Base-by-base conservation (phyloP, 2,888 invertebrate species). In the Drosophila barbarae region DNA sequence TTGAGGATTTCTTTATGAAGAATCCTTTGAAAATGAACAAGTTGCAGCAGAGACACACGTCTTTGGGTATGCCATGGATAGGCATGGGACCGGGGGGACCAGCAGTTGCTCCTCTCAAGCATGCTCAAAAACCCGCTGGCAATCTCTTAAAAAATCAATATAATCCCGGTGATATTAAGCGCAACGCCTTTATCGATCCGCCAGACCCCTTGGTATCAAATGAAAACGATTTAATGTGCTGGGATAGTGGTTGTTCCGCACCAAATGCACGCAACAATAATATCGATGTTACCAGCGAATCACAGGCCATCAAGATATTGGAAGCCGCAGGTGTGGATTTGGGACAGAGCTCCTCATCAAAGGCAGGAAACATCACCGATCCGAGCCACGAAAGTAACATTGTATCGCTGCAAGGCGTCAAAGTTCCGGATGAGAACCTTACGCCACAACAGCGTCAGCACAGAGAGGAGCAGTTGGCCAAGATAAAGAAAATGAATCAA, bases 371-470 rank as follows among this genome's bases (percentile, higher is more conserved):
- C 32, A 30, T 46, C 30, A 47, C 21, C 32, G 84, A 83, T 39
- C 21, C 71, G n/a, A 55, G 58, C 41, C 44, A 60, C 8, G 86
- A 86, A 34, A 76, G 46, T 41, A 90, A 92, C 77, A 92, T 92
- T 78, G 92, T 92, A 85, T 93, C 93, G 26, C 87, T 93, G 72
- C 93, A 93, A 89, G 93, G 94, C 77, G 95, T 96, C 47, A 96
- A 97, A 92, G 95, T 97, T 86, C 97, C 97, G 77, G 97, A 97
- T 90, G 98, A 98, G 90, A 97, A 98, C 90, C 91, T 98, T 80
- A 98, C 98, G 55, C 98, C 98, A 35, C 97, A 98, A 88, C 98
- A 98, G 89, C 92, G 97, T 57, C 96, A 97, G 71, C 96, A 97
- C 88, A 92, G 98, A 66, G 98, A 98, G 90, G 96, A 96, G 86